These are phyloP conservation scores for Myotis brandtii DNA, from an alignment of 2,113 vertebrate genomes.

Conservation along the genomic window DNA sequence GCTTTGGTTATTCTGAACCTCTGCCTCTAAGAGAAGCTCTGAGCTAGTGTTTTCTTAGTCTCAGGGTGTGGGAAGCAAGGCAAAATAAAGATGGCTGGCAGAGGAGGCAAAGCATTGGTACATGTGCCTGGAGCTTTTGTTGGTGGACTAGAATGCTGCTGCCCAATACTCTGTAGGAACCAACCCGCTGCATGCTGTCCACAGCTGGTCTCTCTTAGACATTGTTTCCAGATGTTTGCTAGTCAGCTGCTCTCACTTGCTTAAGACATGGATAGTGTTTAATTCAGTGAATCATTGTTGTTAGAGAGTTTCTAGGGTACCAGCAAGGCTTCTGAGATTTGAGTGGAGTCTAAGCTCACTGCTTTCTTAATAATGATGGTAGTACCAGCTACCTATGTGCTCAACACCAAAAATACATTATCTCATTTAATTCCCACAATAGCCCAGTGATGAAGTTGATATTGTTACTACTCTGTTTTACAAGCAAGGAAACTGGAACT, in stretches of 20 bases:
- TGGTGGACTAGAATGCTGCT: not conserved
- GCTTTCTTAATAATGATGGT: slow-evolving; percentile 28
- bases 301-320: not conserved
- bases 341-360: not conserved
- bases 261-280: slow-evolving; percentile 24
- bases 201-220: not conserved
- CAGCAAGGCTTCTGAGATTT: not conserved
- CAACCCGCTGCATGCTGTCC: not conserved
- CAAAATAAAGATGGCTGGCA: slow-evolving; percentile 19
- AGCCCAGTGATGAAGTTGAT: not conserved
- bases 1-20: slow-evolving; percentile 12
- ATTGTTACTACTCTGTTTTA: not conserved
- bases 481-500: slow-evolving; percentile 27
- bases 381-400: not conserved
- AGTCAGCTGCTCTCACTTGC: slow-evolving; percentile 17
- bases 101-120: not conserved
- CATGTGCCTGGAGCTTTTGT: not conserved
- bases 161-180: not conserved
- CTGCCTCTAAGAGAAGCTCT: not conserved
- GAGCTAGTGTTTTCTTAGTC: slow-evolving; percentile 30
- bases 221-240: slow-evolving; percentile 44
- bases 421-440: slow-evolving; percentile 40
- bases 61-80: not conserved
- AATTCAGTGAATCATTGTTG: slow-evolving; percentile 20
- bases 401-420: not conserved